Conservation (phyloP, 2,113 vertebrate species). For the Hippocampus mohnikei region DNA sequence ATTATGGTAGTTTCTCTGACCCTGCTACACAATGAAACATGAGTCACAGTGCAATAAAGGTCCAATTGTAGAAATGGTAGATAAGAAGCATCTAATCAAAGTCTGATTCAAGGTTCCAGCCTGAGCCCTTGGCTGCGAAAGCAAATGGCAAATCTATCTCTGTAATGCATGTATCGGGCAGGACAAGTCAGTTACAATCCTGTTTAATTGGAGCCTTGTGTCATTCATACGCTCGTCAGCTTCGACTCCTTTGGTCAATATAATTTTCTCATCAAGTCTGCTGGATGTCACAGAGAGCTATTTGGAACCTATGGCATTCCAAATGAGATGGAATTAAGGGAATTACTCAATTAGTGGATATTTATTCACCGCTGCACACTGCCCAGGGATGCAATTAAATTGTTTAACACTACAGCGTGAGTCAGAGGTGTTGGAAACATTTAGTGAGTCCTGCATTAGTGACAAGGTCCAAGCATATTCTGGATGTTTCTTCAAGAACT, state of each 20-base stretch:
- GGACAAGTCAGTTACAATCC: slow-evolving; percentile 48
- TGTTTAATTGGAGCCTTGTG: slow-evolving; percentile 55
- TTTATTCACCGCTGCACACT: slow-evolving; percentile 56
- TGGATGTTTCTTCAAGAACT: slow-evolving; percentile 5
- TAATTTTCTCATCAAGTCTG: slow-evolving; percentile 53
- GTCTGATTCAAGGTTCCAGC: slow-evolving; percentile 42
- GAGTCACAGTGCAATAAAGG: slow-evolving; percentile 10
- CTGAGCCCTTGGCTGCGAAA: slow-evolving; percentile 31
- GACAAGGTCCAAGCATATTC: slow-evolving; percentile 25
- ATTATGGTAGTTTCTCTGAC: slow-evolving; percentile 3
- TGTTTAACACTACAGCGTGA: slow-evolving; percentile 26
- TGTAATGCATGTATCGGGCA: slow-evolving; percentile 56
- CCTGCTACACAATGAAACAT: slow-evolving; percentile 28
- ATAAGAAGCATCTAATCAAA: slow-evolving; percentile 22
- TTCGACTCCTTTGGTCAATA: slow-evolving; percentile 53
- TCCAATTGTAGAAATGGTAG: slow-evolving; percentile 1
- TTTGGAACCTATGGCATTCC: slow-evolving; percentile 36
- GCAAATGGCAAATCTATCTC: slow-evolving; percentile 42
- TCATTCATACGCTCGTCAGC: slow-evolving; percentile 36
- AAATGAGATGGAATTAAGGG: slow-evolving; percentile 50
- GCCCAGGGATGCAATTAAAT: slow-evolving; percentile 47
- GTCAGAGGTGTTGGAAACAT: slow-evolving; percentile 27
- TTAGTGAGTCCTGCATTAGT: slow-evolving; percentile 16
- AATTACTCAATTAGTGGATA: slow-evolving; percentile 53
- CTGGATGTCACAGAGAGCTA: slow-evolving; percentile 31